Evolutionary conservation across 2,113 vertebrate genomes (phyloP), one percentile per base, ranked within the genome.

Genomic region (Dascyllus trimaculatus): DNA sequence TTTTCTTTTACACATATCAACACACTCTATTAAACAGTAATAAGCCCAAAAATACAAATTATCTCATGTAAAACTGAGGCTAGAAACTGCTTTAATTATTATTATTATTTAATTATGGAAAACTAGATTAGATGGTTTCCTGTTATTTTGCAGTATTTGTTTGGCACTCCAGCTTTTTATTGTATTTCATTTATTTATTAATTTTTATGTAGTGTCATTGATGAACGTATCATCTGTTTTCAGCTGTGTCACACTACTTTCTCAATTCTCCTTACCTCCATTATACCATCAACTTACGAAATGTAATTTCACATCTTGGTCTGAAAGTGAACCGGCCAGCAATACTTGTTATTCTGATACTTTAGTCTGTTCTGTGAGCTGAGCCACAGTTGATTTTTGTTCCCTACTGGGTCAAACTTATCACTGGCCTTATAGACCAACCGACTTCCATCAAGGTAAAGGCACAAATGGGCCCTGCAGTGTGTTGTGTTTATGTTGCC

Each of bases 181-280:
- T n/a, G n/a, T n/a, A n/a, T n/a, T n/a, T n/a, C n/a, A n/a, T n/a
- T n/a, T n/a, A n/a, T n/a, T n/a, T n/a, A n/a, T n/a, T n/a, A n/a
- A n/a, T n/a, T 29, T 5, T 8, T 77, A 3, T 54, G 4, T 45
- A 32, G 52, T 53, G 32, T 40, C 53, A 32, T 53, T 62, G 7
- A 24, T 40, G 13, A 13, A 13, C 11, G 38, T 2, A 32, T 35
- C 14, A 69, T 77, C 25, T 58, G 17, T 68, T 59, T 68, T 67
- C 13, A 26, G 38, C 2, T 40, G 10, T 43, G 15, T 43, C 29
- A 57, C 17, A 49, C 15, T 25, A 14, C 52, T 26, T 29, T 59
- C 22, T 6, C 51, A 9, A 49, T 51, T 11, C 3, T 5, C 25
- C 22, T 51, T 29, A 19, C 11, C 10, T 58, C 4, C 22, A 6